Evolutionary conservation across 2,113 vertebrate species (phyloP).

Genomic region (Urocynchramus pylzowi): DNA sequence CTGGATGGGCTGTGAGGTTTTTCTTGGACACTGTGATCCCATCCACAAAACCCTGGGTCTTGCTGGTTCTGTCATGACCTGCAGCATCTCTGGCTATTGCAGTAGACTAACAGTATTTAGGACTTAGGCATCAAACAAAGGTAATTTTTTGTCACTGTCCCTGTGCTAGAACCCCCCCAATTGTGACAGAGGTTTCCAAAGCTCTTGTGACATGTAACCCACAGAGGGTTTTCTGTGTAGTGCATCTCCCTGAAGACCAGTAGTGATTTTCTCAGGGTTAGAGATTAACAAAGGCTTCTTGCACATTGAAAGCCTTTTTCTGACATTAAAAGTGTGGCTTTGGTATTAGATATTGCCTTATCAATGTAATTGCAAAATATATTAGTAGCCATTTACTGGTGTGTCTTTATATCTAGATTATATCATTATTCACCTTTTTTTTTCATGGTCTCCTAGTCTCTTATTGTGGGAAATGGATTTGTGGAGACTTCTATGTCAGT

Average conservation of each 20-base stretch:
- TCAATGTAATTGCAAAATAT: neutral
- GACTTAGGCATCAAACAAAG: neutral
- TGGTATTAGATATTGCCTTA: neutral
- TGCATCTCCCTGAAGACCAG: neutral
- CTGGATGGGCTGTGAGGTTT: accelerated
- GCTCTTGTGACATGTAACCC: neutral
- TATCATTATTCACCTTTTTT: neutral
- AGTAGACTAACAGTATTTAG: neutral
- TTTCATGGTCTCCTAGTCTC: neutral
- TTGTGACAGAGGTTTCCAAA: neutral
- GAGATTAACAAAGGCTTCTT: neutral
- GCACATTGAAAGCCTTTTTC: neutral
- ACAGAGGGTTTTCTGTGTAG: neutral
- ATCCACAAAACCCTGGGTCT: neutral
- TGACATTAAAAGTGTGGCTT: neutral
- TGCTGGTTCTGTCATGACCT: neutral
- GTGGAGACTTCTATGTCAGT: neutral
- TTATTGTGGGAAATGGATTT: neutral
- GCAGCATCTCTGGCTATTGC: neutral
- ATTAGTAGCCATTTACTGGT: neutral
- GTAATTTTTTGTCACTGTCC: neutral
- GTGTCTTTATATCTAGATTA: neutral
- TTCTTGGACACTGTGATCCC: neutral
- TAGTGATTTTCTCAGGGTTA: neutral
- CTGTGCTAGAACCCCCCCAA: neutral